A percentile compares a stretch with the other conserved stretches of the same genome.
These are phyloP conservation scores for Sapayoa aenigma DNA, from an alignment of 2,113 vertebrate genomes.

Conservation along the genomic window DNA sequence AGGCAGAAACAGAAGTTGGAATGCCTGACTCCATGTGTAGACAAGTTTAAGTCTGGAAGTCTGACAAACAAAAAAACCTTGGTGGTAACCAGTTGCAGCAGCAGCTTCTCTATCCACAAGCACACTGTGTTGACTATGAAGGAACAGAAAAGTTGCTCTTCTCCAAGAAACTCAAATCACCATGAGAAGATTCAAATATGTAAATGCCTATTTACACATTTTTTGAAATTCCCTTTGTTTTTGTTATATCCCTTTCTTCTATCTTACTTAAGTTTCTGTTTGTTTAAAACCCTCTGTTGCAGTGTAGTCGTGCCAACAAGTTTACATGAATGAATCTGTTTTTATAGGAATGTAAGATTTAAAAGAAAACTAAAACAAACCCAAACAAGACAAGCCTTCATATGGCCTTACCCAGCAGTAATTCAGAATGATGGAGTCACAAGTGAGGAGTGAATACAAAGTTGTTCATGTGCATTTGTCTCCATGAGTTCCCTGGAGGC, in stretches of 20 bases:
- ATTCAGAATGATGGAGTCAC: not conserved
- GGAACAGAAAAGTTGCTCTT: not conserved
- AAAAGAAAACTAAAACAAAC: not conserved
- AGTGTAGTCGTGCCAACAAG: not conserved
- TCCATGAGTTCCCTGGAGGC: not conserved
- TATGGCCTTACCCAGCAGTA: not conserved
- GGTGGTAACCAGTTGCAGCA: not conserved
- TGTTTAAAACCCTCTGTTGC: constrained; percentile 33
- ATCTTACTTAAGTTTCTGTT: constrained; percentile 24
- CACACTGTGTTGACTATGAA: not conserved
- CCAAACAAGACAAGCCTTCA: not conserved
- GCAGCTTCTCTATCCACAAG: not conserved
- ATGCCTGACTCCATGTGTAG: not conserved
- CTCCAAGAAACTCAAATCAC: not conserved
- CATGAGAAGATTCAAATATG: not conserved
- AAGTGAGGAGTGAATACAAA: not conserved
- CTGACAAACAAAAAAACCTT: not conserved
- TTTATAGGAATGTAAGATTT: not conserved
- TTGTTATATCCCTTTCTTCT: not conserved
- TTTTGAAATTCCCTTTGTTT: not conserved
- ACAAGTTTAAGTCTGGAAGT: not conserved
- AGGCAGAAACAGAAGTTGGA: not conserved
- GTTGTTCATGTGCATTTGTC: not conserved
- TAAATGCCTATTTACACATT: not conserved
- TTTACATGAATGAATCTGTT: not conserved